A percentile compares a stretch with the other conserved stretches of the same genome.
Evolutionary conservation across 2,113 vertebrate genomes (phyloP).

Genomic region (Piliocolobus tephrosceles): DNA sequence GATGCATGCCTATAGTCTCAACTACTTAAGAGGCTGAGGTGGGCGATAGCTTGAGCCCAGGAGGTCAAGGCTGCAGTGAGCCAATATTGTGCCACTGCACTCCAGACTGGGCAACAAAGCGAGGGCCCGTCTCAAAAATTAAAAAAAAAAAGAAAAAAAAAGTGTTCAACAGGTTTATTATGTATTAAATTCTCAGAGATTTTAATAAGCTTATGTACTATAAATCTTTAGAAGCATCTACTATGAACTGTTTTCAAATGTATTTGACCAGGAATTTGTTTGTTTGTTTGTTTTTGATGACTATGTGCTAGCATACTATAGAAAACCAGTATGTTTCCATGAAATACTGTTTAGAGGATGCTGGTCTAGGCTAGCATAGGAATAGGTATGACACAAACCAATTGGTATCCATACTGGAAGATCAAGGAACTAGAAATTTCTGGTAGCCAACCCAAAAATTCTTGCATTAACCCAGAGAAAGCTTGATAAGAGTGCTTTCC

Average conservation of each 20-base stretch:
- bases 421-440: background rate
- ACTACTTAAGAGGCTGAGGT: too few relatives aligned
- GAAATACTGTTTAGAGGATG: slow-evolving; percentile 15
- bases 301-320: background rate
- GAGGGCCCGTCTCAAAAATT: too few relatives aligned
- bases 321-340: background rate
- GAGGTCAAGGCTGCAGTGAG: too few relatives aligned
- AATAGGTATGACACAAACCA: background rate
- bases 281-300: background rate
- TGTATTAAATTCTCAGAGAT: background rate
- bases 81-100: too few relatives aligned
- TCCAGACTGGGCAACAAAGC: too few relatives aligned
- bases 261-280: background rate
- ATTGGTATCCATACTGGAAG: background rate
- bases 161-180: background rate
- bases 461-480: background rate
- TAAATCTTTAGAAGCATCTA: slow-evolving; percentile 15
- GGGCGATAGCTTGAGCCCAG: too few relatives aligned
- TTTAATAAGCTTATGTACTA: background rate
- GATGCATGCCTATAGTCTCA: too few relatives aligned
- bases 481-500: background rate
- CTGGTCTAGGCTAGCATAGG: background rate
- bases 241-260: background rate
- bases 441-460: background rate
- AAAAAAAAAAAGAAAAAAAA: too few relatives aligned